Conservation (phyloP, 2,888 invertebrate genomes). For the Archips xylosteana region DNA sequence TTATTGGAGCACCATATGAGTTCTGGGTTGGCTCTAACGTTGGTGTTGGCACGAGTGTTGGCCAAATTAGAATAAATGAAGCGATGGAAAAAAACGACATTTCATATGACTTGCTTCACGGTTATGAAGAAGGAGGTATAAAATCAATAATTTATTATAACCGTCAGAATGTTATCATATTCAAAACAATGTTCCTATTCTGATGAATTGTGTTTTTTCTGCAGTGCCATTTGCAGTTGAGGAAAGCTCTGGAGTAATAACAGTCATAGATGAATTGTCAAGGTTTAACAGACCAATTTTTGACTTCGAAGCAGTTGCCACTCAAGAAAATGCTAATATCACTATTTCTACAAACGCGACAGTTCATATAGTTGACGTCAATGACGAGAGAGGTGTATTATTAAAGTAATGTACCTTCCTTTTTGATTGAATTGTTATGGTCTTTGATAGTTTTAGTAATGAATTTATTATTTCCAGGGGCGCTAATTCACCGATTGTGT, state of each 20-base stretch:
- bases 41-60: conserved; percentile 93
- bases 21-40: conserved; percentile 96
- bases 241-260: conserved; percentile 94
- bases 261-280: conserved; percentile 91
- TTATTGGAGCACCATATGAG: conserved; percentile 94
- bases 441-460: conserved; percentile 40
- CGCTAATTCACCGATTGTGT: conserved; percentile 89
- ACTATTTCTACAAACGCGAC: conserved; percentile 93
- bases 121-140: conserved; percentile 93
- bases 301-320: conserved; percentile 94
- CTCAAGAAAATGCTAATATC: conserved; percentile 85
- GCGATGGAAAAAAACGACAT: conserved; percentile 88
- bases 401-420: conserved; percentile 77
- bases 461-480: conserved; percentile 79
- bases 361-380: conserved; percentile 92
- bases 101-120: conserved; percentile 92
- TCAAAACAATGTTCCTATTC: not conserved
- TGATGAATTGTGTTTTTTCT: conserved; percentile 50
- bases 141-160: not conserved
- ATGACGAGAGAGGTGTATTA: conserved; percentile 88
- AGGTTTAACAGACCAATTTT: conserved; percentile 89
- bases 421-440: conserved; percentile 3
- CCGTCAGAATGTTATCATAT: not conserved
- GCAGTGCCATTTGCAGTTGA: conserved; percentile 96
- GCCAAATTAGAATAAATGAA: conserved; percentile 92